A percentile compares a stretch with the other conserved stretches of the same genome.
Evolutionary conservation across 2,888 invertebrate genomes (phyloP).

Genomic region (Ornithoptera priamus): DNA sequence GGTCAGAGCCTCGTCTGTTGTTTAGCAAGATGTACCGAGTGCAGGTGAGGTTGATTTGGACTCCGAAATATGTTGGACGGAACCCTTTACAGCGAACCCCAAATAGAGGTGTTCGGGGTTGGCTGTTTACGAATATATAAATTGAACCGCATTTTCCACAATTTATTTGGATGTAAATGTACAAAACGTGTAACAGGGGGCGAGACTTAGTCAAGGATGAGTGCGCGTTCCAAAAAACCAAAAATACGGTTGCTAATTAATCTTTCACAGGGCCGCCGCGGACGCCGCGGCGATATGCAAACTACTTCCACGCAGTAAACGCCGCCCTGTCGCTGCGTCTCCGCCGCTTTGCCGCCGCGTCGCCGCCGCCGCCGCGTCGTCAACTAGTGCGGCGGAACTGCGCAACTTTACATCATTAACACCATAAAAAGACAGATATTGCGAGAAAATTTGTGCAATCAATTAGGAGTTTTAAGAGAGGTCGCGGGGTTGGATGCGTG

Average conservation of each 20-base stretch:
- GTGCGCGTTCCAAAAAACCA: constrained; percentile 42
- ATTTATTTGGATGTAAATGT: too few relatives aligned
- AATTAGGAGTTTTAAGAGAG: constrained; percentile 78
- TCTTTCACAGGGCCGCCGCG: constrained; percentile 57
- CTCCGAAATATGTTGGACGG: too few relatives aligned
- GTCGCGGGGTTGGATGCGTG: constrained; percentile 63
- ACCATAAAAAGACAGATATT: constrained; percentile 79
- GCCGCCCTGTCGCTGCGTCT: constrained; percentile 8
- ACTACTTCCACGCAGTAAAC: constrained; percentile 37
- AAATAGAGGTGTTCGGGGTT: too few relatives aligned
- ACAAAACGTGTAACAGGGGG: neutral
- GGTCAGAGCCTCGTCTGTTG: too few relatives aligned
- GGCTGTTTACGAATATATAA: too few relatives aligned
- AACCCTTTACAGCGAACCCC: too few relatives aligned
- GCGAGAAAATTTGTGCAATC: constrained; percentile 80
- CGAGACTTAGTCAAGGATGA: neutral
- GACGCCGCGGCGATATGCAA: constrained; percentile 56
- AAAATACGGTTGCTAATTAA: constrained; percentile 56
- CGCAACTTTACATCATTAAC: constrained; percentile 77
- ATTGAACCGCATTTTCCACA: too few relatives aligned
- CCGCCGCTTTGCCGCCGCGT: constrained; percentile 37
- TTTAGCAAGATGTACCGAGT: too few relatives aligned
- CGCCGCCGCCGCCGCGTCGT: constrained; percentile 53
- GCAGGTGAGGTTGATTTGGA: too few relatives aligned
- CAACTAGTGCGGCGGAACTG: constrained; percentile 72